These are phyloP conservation scores for Saccopteryx bilineata DNA, from an alignment of 2,113 vertebrate genomes.

Conservation along the genomic window DNA sequence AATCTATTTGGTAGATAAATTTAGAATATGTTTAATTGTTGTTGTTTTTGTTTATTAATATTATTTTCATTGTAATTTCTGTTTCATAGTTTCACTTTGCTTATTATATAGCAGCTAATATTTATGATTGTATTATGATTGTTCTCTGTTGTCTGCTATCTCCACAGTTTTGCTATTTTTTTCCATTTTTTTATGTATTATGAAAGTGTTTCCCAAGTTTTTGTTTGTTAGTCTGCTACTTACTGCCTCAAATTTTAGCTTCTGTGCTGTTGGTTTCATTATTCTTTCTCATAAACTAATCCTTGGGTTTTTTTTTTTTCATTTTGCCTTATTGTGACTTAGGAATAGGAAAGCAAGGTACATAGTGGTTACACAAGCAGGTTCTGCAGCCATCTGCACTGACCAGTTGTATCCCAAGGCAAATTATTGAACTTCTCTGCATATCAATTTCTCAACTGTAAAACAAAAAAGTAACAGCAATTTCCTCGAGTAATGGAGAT, in stretches of 20 bases:
- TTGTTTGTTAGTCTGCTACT: neutral
- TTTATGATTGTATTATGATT: neutral
- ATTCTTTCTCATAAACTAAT: constrained; percentile 5
- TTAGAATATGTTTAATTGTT: neutral
- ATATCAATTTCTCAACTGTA: neutral
- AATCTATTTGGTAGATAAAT: neutral
- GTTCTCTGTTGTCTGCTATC: neutral
- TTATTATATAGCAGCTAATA: neutral
- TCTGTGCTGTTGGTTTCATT: neutral
- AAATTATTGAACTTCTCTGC: neutral
- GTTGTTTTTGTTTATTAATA: neutral
- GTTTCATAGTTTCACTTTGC: neutral
- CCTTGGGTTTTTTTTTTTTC: neutral
- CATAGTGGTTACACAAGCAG: neutral
- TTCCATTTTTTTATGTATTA: neutral
- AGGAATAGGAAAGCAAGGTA: neutral
- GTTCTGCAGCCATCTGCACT: neutral
- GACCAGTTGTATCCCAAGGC: neutral
- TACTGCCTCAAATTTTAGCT: neutral
- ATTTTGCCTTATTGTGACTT: neutral
- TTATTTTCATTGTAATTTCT: neutral
- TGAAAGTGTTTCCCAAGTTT: neutral
- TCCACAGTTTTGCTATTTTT: neutral
- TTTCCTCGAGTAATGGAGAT: neutral
- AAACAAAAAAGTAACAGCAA: neutral